A percentile compares a stretch with the other conserved stretches of the same genome.
These are phyloP conservation scores for Probosciger aterrimus DNA, from an alignment of 2,113 vertebrate species.

Conservation along the genomic window DNA sequence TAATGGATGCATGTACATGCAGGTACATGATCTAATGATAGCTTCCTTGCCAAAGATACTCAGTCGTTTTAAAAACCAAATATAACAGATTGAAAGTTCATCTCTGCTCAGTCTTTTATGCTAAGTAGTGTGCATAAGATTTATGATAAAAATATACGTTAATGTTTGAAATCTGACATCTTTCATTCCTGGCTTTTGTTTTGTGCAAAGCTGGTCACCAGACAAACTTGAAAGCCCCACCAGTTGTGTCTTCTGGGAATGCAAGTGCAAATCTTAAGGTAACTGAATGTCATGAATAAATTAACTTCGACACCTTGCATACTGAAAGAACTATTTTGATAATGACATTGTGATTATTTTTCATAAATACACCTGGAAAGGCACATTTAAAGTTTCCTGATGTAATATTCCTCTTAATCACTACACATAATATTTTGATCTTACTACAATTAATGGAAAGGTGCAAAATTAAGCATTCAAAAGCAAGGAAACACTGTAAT, in stretches of 20 bases:
- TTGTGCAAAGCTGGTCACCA: neutral
- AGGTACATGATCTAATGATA: neutral
- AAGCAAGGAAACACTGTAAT: neutral
- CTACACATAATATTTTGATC: neutral
- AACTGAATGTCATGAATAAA: neutral
- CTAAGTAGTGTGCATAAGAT: neutral
- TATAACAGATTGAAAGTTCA: neutral
- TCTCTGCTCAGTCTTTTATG: neutral
- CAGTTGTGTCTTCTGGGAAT: neutral
- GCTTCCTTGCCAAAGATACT: neutral
- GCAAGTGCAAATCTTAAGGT: neutral
- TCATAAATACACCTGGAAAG: neutral
- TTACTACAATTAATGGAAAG: neutral
- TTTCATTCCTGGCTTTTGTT: neutral
- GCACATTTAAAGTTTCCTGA: neutral
- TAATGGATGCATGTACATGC: too few species aligned
- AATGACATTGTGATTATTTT: neutral
- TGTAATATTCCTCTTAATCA: neutral
- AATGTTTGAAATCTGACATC: neutral
- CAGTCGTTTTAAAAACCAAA: neutral
- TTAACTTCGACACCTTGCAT: neutral
- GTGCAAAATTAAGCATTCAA: neutral
- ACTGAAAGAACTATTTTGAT: neutral
- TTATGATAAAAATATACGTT: accelerated
- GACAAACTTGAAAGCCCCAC: neutral